A percentile compares a stretch with the other conserved stretches of the same genome.
phyloP scores from a whole-genome alignment of 2,113 vertebrate species.

The Anguilla rostrata region DNA sequence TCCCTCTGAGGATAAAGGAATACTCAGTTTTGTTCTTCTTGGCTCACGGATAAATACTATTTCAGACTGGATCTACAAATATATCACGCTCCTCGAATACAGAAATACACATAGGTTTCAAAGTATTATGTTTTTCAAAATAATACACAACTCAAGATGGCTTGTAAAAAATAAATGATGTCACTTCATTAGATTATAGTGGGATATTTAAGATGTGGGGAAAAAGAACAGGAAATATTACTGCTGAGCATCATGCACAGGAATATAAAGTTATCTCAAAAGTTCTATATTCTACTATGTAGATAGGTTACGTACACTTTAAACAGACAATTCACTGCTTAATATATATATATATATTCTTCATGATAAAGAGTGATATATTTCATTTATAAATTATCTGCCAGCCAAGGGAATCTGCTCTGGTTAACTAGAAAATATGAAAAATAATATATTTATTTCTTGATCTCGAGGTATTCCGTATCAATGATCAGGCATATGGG shows the following conservation, averaged over 20 bases:
- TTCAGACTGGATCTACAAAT: conserved; percentile 6
- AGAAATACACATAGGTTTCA: conserved; percentile 21
- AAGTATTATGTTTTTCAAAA: neutral
- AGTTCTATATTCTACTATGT: conserved; percentile 32
- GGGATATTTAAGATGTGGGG: conserved; percentile 2
- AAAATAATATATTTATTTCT: conserved; percentile 33
- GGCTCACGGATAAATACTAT: conserved; percentile 39
- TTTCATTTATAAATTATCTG: conserved; percentile 44
- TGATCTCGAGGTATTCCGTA: conserved; percentile 40
- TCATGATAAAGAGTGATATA: conserved; percentile 51
- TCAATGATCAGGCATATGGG: conserved; percentile 9
- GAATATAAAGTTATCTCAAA: conserved; percentile 3
- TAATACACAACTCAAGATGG: neutral
- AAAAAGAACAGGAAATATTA: neutral
- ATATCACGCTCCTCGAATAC: neutral
- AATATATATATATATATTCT: conserved; percentile 26
- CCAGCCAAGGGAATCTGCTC: conserved; percentile 33
- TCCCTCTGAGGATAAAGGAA: conserved; percentile 35
- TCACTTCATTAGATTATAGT: neutral
- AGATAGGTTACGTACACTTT: conserved; percentile 45
- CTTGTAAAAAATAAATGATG: neutral
- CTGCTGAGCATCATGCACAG: neutral
- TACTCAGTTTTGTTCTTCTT: conserved; percentile 51
- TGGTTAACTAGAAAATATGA: conserved; percentile 47
- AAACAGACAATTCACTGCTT: conserved; percentile 44